phyloP scores from a whole-genome alignment of 2,797 vertebrate species.

The Champsocephalus gunnari region DNA sequence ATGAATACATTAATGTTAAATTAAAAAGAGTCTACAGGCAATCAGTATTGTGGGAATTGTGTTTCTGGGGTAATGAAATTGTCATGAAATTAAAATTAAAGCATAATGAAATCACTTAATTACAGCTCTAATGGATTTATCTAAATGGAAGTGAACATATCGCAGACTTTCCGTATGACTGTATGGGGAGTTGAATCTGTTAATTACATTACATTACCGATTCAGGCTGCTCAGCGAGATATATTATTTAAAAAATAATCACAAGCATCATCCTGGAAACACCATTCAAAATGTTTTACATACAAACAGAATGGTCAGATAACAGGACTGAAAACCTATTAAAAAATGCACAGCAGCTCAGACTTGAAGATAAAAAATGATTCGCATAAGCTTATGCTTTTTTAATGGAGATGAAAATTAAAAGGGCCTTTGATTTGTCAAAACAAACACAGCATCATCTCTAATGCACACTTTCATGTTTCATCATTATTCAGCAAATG shows the following conservation, averaged over 20 bases:
- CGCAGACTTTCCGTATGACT: constrained; percentile 23
- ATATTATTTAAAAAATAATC: constrained; percentile 1
- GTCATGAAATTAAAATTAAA: constrained; percentile 35
- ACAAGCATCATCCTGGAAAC: neutral
- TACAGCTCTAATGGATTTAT: constrained; percentile 45
- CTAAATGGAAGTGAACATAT: constrained; percentile 27
- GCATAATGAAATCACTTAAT: constrained; percentile 55
- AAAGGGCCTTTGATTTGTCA: constrained; percentile 14
- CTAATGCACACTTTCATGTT: neutral
- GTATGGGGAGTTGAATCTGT: constrained; percentile 23
- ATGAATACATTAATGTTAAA: constrained; percentile 27
- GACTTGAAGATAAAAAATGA: neutral
- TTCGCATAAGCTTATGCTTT: neutral
- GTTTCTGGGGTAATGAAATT: constrained; percentile 35
- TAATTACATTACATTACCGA: constrained; percentile 30
- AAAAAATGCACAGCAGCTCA: neutral
- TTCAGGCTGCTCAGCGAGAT: neutral
- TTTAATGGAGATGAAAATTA: constrained; percentile 12
- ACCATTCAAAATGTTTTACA: too few relatives aligned
- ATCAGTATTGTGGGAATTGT: constrained; percentile 32
- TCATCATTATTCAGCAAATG: constrained; percentile 6
- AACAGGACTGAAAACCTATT: constrained; percentile 4
- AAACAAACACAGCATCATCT: constrained; percentile 17
- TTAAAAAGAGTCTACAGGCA: constrained; percentile 25
- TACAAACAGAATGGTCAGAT: neutral